Evolutionary conservation across 2,797 vertebrate species (phyloP), one percentile per base, ranked within the genome.

Genomic region (Acanthurus leucopareius): DNA sequence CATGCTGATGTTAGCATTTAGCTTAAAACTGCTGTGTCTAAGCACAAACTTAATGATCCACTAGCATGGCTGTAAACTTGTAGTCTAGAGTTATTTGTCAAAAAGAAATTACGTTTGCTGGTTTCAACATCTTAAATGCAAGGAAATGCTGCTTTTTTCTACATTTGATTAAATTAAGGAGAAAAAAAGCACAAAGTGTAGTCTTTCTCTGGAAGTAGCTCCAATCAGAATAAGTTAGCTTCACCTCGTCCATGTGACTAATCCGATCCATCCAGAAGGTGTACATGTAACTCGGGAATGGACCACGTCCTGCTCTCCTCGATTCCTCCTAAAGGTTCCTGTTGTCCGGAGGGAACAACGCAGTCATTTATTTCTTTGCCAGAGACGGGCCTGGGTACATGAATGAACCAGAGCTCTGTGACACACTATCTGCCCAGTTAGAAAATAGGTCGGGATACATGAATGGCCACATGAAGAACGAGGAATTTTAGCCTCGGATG

Each of bases 291-390:
- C 84, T 85, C 59, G 14, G 82, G 73, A 86, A 59, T 35, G 60
- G 77, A 45, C 71, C 42, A 1, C 77, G 80, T 84, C 84, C 85
- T 60, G 40, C 74, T 73, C 80, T 75, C 68, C 49, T 56, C 47
- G 49, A 88, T 79, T 80, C 69, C 80, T 90, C 84, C 84, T 85
- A 56, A 92, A 91, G 90, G 81, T 89, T 89, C 88, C 88, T 79
- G 84, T 91, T 89, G 84, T 93, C 87, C 85, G 59, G 79, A 47
- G 88, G 90, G 88, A 94, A 94, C 95, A 95, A 95, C 93, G 91
- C 91, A 17, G 40, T 87, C 90, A 93, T 94, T 94, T 95, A 93
- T 95, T 82, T 87, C 89, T 80, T 56, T 82, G 91, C 90, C 89
- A 90, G 91, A 79, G 66, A 88, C 79, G 32, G 86, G 83, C 75